phyloP scores from a whole-genome alignment of 92 coral and sea anemone species.

The Parazoanthus darwini region DNA sequence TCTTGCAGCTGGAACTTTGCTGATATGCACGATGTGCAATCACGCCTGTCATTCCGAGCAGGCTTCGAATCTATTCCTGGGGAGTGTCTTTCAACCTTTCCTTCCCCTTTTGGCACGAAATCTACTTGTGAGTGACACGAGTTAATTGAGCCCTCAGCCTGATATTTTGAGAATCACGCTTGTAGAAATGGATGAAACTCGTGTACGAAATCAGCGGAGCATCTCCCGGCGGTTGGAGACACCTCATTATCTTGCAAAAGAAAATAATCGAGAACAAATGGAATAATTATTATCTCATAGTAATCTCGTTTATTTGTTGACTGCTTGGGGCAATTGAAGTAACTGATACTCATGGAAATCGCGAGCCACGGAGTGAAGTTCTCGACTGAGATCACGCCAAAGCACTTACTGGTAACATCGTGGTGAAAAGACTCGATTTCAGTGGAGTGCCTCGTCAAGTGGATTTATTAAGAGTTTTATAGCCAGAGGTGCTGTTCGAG shows the following conservation, averaged over 20 bases:
- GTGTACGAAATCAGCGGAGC: not conserved
- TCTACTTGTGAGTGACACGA: constrained; percentile 35
- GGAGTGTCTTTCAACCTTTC: constrained; percentile 42
- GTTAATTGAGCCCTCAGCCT: constrained; percentile 27
- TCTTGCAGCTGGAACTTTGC: not conserved
- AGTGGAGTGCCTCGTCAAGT: constrained; percentile 26
- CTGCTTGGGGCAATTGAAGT: constrained; percentile 65
- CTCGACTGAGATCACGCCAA: constrained; percentile 9
- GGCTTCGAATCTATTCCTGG: constrained; percentile 37
- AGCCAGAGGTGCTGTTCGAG: constrained; percentile 39
- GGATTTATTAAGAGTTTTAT: constrained; percentile 31
- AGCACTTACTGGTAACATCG: constrained; percentile 17
- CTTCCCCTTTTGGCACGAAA: constrained; percentile 44
- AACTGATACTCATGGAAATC: constrained; percentile 56
- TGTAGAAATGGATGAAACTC: not conserved
- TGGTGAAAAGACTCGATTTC: constrained; percentile 14
- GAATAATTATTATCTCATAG: constrained; percentile 75
- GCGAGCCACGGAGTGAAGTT: constrained; percentile 13
- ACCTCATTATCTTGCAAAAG: constrained; percentile 51
- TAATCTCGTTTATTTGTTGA: constrained; percentile 78
- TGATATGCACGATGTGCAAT: constrained; percentile 3
- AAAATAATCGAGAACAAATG: constrained; percentile 69
- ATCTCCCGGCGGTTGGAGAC: constrained; percentile 49
- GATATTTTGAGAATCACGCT: constrained; percentile 33
- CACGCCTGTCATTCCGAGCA: constrained; percentile 28